These are phyloP conservation scores for Venustaconcha ellipsiformis DNA, from an alignment of 1,140 invertebrate species.

Conservation along the genomic window DNA sequence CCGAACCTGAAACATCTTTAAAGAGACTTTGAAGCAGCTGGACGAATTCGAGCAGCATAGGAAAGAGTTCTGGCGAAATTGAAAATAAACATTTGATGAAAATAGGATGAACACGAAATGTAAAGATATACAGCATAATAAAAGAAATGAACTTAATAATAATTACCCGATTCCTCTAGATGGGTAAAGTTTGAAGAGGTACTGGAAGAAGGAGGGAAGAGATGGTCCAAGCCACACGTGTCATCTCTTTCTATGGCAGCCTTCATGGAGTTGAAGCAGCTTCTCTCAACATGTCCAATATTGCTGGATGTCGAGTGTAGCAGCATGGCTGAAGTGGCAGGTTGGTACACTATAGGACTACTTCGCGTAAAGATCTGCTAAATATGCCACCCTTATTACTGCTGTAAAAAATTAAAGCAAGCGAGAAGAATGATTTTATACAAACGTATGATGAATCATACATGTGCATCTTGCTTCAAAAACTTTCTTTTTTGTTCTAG, in stretches of 20 bases:
- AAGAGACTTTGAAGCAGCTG: not conserved
- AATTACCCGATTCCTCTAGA: constrained; percentile 42
- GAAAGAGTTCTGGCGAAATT: not conserved
- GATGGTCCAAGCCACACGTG: constrained; percentile 71
- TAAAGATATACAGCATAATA: not conserved
- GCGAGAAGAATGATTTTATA: not conserved
- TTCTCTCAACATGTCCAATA: constrained; percentile 57
- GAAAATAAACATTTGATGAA: not conserved
- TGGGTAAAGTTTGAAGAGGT: constrained; percentile 72
- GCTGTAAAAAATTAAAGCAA: not conserved
- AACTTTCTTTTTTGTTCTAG: too few species aligned
- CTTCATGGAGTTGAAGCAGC: constrained; percentile 63
- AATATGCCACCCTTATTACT: not conserved
- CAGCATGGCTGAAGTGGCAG: constrained; percentile 51
- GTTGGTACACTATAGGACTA: constrained; percentile 26
- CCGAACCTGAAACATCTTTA: not conserved
- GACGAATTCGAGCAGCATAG: not conserved
- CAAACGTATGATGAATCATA: too few species aligned
- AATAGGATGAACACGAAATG: not conserved
- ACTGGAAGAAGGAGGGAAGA: constrained; percentile 67
- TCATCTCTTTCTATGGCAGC: constrained; percentile 68
- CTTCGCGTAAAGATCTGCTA: not conserved
- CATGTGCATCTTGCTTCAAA: too few species aligned
- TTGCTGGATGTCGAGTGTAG: constrained; percentile 61
- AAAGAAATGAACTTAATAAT: not conserved